Evolutionary conservation across 1,140 invertebrate genomes (phyloP), one percentile per base, ranked within the genome.

Genomic region (Babylonia areolata): DNA sequence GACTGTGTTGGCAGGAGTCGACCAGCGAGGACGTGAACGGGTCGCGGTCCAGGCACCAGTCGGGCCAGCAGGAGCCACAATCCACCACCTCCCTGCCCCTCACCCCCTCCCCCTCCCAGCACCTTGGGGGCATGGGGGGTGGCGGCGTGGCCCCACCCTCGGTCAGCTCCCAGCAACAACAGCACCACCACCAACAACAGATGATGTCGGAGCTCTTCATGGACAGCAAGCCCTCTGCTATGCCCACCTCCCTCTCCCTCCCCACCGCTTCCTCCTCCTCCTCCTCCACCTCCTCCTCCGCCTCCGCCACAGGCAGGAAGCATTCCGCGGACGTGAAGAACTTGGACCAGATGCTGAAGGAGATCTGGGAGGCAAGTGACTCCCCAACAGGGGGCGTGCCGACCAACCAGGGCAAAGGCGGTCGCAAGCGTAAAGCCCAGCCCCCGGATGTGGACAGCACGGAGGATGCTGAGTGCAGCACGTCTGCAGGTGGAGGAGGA

Each of bases 21-120:
- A 94, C 92, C 40, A 93, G 92, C 86, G 86, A 90, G 35, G 90
- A 92, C 28, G 88, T 95, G 54, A 42, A 71, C 39, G 81, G 81
- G 15, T 88, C 86, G 33, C 85, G 91, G 35, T 91, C 91, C 39
- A 90, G 91, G 35, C 93, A 91, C 77, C 89, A 91, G 87, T 91
- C 91, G 69, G 92, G 91, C 46, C 91, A 90, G 42, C 91, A 93
- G 86, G 90, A 91, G 83, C 91, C 89, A 12, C 91, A 91, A 85
- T 93, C 93, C 20, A 92, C 91, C 23, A 92, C 93, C 23, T 86
- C 90, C 89, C 64, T 51, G 54, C 80, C 79, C 77, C 84, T 73
- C 79, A 79, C 71, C 82, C 87, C 46, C 71, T 85, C 54, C 84
- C 87, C 54, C n/a, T 39, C 83, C 85, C 87, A 39, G 78, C 84